Conservation (phyloP, 2,113 vertebrate species). For the Lanius ludovicianus region DNA sequence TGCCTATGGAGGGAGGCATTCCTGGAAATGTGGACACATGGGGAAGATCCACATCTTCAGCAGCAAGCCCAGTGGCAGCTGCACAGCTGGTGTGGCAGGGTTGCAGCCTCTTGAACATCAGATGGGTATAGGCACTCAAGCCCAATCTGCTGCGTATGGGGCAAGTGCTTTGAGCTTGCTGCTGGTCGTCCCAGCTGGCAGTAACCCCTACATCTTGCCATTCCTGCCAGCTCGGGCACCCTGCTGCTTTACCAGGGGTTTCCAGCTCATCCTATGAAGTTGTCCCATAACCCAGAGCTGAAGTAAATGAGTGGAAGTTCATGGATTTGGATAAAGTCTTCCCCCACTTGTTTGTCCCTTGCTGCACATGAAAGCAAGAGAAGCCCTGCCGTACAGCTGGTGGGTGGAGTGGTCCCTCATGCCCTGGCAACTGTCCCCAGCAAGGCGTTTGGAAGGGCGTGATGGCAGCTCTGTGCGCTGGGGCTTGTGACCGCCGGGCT, state of each 20-base stretch:
- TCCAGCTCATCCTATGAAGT: neutral
- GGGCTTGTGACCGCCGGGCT: fast-evolving
- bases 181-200: neutral
- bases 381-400: neutral
- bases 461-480: neutral
- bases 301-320: neutral
- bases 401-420: neutral
- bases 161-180: neutral
- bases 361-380: neutral
- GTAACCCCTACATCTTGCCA: neutral
- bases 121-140: neutral
- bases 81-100: neutral
- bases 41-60: neutral
- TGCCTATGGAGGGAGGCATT: neutral
- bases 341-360: neutral
- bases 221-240: neutral
- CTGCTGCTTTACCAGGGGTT: neutral
- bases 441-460: fast-evolving
- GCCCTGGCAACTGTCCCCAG: neutral
- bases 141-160: neutral
- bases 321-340: neutral
- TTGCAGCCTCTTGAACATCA: neutral
- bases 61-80: neutral
- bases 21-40: neutral
- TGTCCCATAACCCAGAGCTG: neutral